Conservation (phyloP, 2,797 vertebrate species). For the Sebastes hopkinsi region DNA sequence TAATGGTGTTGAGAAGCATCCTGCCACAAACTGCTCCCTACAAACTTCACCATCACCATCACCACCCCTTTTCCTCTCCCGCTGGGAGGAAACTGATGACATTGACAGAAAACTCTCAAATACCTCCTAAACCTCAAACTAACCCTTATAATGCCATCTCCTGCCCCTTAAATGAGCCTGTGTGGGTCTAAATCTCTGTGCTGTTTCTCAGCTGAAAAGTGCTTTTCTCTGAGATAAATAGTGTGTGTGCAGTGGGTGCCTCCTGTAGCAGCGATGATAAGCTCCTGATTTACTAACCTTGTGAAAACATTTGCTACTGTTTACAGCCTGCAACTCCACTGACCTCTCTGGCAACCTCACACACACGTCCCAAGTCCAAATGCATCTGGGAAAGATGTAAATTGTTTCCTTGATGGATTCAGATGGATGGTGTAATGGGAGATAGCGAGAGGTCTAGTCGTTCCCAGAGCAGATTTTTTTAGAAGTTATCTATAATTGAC, state of each 20-base stretch:
- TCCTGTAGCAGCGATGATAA: constrained; percentile 11
- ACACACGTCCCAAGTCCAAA: neutral
- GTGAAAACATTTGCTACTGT: constrained; percentile 32
- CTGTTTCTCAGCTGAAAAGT: constrained; percentile 5
- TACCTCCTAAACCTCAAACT: constrained; percentile 57
- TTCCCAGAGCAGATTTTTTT: neutral
- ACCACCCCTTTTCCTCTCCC: constrained; percentile 5
- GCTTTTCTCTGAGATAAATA: constrained; percentile 6
- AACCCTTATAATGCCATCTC: constrained; percentile 39
- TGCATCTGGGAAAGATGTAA: constrained; percentile 2
- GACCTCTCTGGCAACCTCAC: constrained; percentile 4
- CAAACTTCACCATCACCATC: constrained; percentile 35
- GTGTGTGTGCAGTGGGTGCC: neutral
- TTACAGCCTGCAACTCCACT: constrained; percentile 5
- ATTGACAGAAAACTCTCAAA: constrained; percentile 54
- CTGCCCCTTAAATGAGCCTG: constrained; percentile 3
- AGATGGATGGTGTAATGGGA: constrained; percentile 1
- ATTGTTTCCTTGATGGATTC: neutral
- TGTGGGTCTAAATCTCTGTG: constrained; percentile 9
- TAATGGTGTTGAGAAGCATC: constrained; percentile 56
- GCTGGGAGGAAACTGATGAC: constrained; percentile 32
- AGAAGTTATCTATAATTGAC: constrained; percentile 28
- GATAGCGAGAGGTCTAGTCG: neutral
- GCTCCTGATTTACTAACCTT: constrained; percentile 4
- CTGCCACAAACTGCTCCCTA: constrained; percentile 58